Evolutionary conservation across 2,113 vertebrate species (phyloP).

Genomic region (Paradoxurus hermaphroditus): DNA sequence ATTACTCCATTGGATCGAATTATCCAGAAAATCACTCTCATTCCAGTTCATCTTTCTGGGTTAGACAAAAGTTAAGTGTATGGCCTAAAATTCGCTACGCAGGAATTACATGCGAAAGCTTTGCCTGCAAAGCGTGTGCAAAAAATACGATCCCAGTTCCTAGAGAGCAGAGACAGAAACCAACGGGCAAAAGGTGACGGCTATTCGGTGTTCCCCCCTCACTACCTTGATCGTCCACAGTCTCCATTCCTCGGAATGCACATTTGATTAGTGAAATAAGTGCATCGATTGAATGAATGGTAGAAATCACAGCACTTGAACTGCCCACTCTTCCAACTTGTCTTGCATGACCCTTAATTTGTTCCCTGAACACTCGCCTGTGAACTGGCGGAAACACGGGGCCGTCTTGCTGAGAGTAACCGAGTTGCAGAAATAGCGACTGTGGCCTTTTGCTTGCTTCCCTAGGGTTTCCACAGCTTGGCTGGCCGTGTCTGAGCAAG

Average conservation of each 20-base stretch:
- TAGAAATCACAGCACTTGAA: neutral
- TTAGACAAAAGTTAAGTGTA: constrained; percentile 1
- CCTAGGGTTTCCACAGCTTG: neutral
- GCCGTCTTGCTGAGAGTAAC: neutral
- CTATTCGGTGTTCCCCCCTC: neutral
- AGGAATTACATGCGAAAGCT: neutral
- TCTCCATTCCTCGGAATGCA: neutral
- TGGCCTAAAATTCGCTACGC: neutral
- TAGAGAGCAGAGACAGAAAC: neutral
- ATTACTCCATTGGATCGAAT: constrained; percentile 56
- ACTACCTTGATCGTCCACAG: neutral
- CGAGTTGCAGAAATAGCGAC: neutral
- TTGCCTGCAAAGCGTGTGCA: neutral
- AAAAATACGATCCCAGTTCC: neutral
- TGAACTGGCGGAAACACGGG: neutral
- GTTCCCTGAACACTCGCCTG: neutral
- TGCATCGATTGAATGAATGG: neutral
- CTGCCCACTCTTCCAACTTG: neutral
- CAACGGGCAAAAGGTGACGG: neutral
- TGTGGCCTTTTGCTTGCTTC: neutral
- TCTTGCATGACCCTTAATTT: neutral
- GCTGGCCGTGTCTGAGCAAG: neutral
- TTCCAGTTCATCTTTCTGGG: neutral
- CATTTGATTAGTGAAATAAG: neutral
- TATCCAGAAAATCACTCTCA: constrained; percentile 43